phyloP scores from a whole-genome alignment of 2,797 vertebrate genomes.

The Malacoctenus gilli region DNA sequence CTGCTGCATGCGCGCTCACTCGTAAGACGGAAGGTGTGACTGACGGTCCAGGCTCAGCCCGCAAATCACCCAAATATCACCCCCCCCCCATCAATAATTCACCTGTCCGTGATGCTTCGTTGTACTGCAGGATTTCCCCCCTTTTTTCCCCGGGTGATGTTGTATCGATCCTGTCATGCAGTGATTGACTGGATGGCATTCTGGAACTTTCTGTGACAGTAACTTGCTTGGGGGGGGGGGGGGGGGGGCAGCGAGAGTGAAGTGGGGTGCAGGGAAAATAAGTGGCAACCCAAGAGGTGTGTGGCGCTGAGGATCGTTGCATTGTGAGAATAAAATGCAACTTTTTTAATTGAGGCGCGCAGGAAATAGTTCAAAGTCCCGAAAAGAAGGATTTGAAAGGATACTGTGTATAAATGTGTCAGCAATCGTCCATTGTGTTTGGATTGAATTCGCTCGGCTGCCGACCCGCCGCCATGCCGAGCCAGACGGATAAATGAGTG shows the following conservation, averaged over 20 bases:
- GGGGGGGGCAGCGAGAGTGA: constrained; percentile 30
- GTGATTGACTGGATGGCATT: constrained; percentile 18
- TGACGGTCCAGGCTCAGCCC: neutral
- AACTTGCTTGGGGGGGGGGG: constrained; percentile 28
- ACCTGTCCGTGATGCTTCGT: neutral
- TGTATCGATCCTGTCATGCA: neutral
- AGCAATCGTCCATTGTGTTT: constrained; percentile 26
- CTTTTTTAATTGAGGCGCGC: too few species aligned
- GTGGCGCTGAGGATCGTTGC: neutral
- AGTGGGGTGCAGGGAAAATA: neutral
- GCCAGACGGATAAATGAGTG: constrained; percentile 64
- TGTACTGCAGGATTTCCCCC: too few species aligned
- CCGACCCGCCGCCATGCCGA: constrained; percentile 32
- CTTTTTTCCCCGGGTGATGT: too few species aligned
- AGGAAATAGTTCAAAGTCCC: neutral
- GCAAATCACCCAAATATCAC: too few species aligned
- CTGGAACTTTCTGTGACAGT: constrained; percentile 62
- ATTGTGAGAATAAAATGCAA: neutral
- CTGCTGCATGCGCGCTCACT: constrained; percentile 38
- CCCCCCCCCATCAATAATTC: too few species aligned
- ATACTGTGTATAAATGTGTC: too few species aligned
- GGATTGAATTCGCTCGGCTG: constrained; percentile 32
- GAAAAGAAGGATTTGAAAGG: too few species aligned
- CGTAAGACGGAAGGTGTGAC: constrained; percentile 24
- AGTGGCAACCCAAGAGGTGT: too few species aligned